These are phyloP conservation scores for Caenorhabditis japonica DNA, from an alignment of 2,888 invertebrate species.

Conservation along the genomic window DNA sequence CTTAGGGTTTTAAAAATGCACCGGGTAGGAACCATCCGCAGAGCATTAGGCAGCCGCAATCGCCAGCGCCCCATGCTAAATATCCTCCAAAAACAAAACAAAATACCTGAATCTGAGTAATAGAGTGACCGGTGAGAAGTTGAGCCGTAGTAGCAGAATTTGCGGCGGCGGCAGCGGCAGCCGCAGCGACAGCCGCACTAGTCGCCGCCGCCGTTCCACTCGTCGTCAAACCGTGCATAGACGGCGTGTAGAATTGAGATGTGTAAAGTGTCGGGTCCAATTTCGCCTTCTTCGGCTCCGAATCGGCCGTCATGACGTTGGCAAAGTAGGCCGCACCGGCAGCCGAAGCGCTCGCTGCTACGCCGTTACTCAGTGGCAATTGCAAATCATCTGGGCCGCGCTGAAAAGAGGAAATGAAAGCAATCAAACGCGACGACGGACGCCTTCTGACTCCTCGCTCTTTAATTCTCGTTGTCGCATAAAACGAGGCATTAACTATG, in stretches of 20 bases:
- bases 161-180: slow-evolving; percentile 37
- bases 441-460: slow-evolving; percentile 14
- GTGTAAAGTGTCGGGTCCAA: slow-evolving; percentile 59
- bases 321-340: slow-evolving; percentile 47
- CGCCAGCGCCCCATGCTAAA: no score
- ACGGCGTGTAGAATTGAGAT: slow-evolving; percentile 47
- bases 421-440: slow-evolving; percentile 16
- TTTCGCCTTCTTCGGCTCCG: slow-evolving; percentile 72
- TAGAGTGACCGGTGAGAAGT: slow-evolving; percentile 43
- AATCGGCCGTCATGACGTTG: slow-evolving; percentile 69
- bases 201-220: slow-evolving; percentile 12
- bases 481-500: slow-evolving; percentile 47
- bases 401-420: slow-evolving; percentile 61
- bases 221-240: slow-evolving; percentile 23
- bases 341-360: slow-evolving; percentile 41
- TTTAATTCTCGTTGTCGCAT: slow-evolving; percentile 27
- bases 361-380: slow-evolving; percentile 63
- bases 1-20: no score
- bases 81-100: no score
- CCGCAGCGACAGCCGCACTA: slow-evolving; percentile 23
- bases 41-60: no score
- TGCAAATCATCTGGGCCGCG: slow-evolving; percentile 72
- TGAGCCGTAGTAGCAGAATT: slow-evolving; percentile 40
- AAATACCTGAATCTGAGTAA: slow-evolving; percentile 50
- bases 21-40: no score